Evolutionary conservation across 2,888 invertebrate species (phyloP).

Genomic region (Phyllotreta cruciferae): DNA sequence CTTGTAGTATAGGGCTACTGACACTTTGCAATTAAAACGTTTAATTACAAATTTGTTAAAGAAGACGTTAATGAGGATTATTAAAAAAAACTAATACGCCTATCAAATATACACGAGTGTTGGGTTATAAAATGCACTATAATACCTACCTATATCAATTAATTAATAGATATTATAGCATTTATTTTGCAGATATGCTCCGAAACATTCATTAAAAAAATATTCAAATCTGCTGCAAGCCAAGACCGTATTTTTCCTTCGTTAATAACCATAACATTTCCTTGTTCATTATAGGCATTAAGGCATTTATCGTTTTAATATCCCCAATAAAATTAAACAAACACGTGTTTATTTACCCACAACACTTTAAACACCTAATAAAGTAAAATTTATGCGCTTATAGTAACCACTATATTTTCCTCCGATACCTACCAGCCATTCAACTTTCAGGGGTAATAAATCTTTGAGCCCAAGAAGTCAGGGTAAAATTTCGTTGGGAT

Average conservation of each 20-base stretch:
- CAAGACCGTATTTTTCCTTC: not conserved
- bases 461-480: conserved; percentile 50
- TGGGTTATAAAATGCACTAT: too few species aligned
- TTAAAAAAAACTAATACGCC: too few species aligned
- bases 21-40: conserved; percentile 40
- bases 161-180: too few species aligned
- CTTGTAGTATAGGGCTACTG: conserved; percentile 31
- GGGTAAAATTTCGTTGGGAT: conserved; percentile 35
- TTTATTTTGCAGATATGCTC: too few species aligned
- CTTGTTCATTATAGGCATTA: conserved; percentile 3
- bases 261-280: conserved; percentile 10
- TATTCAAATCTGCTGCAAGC: too few species aligned
- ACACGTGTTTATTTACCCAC: conserved; percentile 41
- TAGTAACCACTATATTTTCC: conserved; percentile 57
- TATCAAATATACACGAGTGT: too few species aligned
- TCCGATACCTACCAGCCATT: conserved; percentile 52
- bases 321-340: conserved; percentile 36
- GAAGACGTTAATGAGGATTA: too few species aligned
- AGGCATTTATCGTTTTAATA: conserved; percentile 15
- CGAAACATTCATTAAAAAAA: too few species aligned
- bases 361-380: conserved; percentile 50
- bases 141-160: too few species aligned
- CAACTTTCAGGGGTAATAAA: conserved; percentile 56
- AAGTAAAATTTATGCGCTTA: conserved; percentile 58
- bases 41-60: conserved; percentile 19